These are phyloP conservation scores for Batillaria attramentaria DNA, from an alignment of 1,140 invertebrate genomes.

Conservation along the genomic window DNA sequence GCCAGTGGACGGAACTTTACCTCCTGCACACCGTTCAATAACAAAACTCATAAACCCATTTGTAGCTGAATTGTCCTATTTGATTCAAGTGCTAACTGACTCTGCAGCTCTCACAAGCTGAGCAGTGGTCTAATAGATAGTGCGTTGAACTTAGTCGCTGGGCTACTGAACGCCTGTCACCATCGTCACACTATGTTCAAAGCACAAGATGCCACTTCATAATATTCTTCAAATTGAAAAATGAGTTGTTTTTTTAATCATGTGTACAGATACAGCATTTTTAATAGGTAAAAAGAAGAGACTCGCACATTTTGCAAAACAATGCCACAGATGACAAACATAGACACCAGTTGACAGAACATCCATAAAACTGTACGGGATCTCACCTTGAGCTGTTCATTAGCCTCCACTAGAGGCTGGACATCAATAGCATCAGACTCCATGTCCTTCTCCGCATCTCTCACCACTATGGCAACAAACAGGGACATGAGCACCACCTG, in stretches of 20 bases:
- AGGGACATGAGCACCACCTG: conserved; percentile 59
- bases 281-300: neutral
- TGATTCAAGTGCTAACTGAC: too few relatives aligned
- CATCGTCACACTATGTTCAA: too few relatives aligned
- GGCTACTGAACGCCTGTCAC: too few relatives aligned
- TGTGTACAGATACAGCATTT: neutral
- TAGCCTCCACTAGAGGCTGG: conserved; percentile 56
- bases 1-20: conserved; percentile 62
- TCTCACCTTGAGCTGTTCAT: conserved; percentile 50
- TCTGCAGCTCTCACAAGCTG: too few relatives aligned
- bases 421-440: conserved; percentile 61
- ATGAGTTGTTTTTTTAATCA: too few relatives aligned
- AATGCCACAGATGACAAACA: neutral
- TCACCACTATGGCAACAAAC: conserved; percentile 50
- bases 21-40: too few relatives aligned
- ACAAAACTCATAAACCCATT: too few relatives aligned
- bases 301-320: neutral
- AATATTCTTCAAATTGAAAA: too few relatives aligned
- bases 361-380: neutral
- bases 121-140: too few relatives aligned
- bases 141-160: too few relatives aligned
- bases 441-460: conserved; percentile 43
- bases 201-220: neutral
- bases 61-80: too few relatives aligned
- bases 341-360: neutral